Percentiles rank a stretch among this genome's conserved stretches.
Conservation (phyloP, 1,140 invertebrate genomes). For the Diploscapter pachys region DNA sequence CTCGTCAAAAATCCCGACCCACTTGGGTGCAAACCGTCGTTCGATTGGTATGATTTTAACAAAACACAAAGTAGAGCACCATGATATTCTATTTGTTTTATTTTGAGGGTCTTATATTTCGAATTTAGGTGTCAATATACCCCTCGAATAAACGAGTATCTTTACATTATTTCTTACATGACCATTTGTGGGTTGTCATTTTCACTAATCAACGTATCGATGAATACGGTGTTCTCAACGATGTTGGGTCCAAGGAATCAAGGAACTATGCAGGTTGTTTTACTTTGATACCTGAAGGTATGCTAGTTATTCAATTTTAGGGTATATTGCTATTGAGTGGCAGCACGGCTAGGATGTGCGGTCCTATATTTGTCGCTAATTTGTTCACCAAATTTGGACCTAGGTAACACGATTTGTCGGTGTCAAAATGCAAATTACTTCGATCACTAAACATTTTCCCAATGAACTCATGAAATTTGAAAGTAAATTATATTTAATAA, state of each 20-base stretch:
- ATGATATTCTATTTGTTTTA: too few species aligned
- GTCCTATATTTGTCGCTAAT: slow-evolving; percentile 19
- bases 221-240: slow-evolving; percentile 28
- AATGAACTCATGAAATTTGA: too few species aligned
- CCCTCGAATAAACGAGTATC: slow-evolving; percentile 22
- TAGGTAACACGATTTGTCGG: background rate
- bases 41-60: slow-evolving; percentile 10
- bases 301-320: background rate
- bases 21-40: slow-evolving; percentile 18
- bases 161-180: slow-evolving; percentile 23
- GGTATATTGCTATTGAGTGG: slow-evolving; percentile 20
- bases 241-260: slow-evolving; percentile 29
- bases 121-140: slow-evolving; percentile 16
- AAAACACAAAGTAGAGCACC: background rate
- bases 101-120: too few species aligned
- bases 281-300: slow-evolving; percentile 17
- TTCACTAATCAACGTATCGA: slow-evolving; percentile 22
- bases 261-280: slow-evolving; percentile 3
- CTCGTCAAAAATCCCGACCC: slow-evolving; percentile 18
- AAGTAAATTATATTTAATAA: too few species aligned
- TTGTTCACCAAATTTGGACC: background rate
- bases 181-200: slow-evolving; percentile 7
- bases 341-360: slow-evolving; percentile 17
- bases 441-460: too few species aligned
- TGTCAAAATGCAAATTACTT: too few species aligned